A percentile compares a stretch with the other conserved stretches of the same genome.
Evolutionary conservation across 2,797 vertebrate species (phyloP).

Genomic region (Scarus forsteni): DNA sequence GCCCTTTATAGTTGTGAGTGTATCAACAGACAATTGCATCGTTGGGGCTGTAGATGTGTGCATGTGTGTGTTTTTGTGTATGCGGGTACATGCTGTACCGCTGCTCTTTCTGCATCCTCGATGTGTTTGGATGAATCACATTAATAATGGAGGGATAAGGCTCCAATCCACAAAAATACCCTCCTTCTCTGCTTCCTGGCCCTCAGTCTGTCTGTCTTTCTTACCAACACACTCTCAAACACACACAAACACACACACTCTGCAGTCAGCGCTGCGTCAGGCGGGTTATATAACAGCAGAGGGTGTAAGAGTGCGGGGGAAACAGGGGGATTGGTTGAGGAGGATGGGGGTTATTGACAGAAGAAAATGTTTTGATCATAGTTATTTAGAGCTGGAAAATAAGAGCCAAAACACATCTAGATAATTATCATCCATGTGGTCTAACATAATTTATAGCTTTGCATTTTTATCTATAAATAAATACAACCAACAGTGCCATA

Average conservation of each 20-base stretch:
- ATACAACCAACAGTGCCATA: no score
- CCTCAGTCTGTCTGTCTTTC: conserved; percentile 54
- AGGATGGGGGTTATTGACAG: conserved; percentile 26
- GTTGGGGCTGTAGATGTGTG: conserved; percentile 46
- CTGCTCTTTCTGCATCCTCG: conserved; percentile 50
- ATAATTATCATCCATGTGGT: no score
- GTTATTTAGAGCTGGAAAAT: no score
- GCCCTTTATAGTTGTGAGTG: conserved; percentile 48
- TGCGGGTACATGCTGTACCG: conserved; percentile 10
- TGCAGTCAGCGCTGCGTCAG: conserved; percentile 82
- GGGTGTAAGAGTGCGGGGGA: conserved; percentile 44
- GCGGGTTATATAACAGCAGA: conserved; percentile 78
- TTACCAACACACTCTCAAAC: conserved; percentile 39
- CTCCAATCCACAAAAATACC: conserved; percentile 50
- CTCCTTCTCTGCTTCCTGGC: conserved; percentile 34
- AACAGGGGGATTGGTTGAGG: conserved; percentile 24
- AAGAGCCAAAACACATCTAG: no score
- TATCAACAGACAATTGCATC: conserved; percentile 57
- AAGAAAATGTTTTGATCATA: conserved; percentile 1
- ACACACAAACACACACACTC: conserved; percentile 41
- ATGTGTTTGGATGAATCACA: conserved; percentile 57
- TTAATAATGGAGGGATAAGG: conserved; percentile 67
- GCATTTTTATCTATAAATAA: no score
- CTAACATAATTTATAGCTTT: no score
- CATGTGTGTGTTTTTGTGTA: neutral